Evolutionary conservation across 2,113 vertebrate species (phyloP).

Genomic region (Anguilla rostrata): DNA sequence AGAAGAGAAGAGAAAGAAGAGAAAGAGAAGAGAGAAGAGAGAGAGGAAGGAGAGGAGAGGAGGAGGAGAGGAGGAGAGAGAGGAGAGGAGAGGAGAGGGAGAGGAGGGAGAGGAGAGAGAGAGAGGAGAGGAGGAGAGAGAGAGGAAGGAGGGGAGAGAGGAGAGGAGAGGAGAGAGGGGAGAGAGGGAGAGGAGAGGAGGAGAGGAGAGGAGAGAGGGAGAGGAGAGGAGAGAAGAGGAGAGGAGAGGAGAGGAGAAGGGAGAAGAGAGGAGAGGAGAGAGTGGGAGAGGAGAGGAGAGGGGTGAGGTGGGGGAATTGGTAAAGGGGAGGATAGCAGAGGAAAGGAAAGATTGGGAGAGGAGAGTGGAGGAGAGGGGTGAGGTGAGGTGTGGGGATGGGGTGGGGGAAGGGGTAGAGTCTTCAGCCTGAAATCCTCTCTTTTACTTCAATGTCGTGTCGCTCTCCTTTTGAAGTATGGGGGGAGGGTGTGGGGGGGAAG

Average conservation of each 20-base stretch:
- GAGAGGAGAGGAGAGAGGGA: no score
- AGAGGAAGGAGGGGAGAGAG: no score
- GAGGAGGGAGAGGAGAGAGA: background rate
- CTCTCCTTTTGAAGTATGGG: constrained; percentile 72
- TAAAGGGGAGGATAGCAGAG: constrained; percentile 6
- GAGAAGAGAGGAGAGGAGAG: background rate
- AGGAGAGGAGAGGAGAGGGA: background rate
- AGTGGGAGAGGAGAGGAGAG: background rate
- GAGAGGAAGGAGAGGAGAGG: no score
- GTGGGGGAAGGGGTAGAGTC: constrained; percentile 9
- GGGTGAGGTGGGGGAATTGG: constrained; percentile 31
- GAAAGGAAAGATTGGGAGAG: constrained; percentile 8
- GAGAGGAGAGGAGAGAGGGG: no score
- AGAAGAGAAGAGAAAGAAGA: no score
- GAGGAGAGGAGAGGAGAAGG: no score
- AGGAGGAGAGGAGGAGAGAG: no score
- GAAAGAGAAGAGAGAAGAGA: no score
- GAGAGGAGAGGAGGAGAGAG: background rate
- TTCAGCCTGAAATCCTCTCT: constrained; percentile 61
- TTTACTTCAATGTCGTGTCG: constrained; percentile 68
- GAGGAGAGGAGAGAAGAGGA: no score
- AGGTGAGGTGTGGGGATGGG: constrained; percentile 21
- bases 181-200: no score
- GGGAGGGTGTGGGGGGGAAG: constrained; percentile 38
- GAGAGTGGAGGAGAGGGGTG: constrained; percentile 29